These are phyloP conservation scores for Neocloeon triangulifer DNA, from an alignment of 1,140 invertebrate genomes.

Conservation along the genomic window DNA sequence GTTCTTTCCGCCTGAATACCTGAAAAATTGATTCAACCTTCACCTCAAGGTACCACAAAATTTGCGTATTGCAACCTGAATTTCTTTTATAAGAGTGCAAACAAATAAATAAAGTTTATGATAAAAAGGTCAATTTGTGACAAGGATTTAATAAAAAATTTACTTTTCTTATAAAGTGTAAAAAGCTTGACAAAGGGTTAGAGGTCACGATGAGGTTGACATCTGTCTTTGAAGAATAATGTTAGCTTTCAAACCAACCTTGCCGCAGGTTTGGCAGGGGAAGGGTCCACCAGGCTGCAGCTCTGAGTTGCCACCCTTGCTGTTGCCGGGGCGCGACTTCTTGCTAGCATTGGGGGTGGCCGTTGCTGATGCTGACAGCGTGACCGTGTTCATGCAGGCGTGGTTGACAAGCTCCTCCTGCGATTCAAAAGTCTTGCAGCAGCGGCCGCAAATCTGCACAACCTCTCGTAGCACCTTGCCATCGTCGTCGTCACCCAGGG, in stretches of 20 bases:
- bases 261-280: constrained; percentile 28
- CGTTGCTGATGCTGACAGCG: constrained; percentile 15
- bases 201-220: neutral
- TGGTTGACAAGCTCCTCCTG: constrained; percentile 9
- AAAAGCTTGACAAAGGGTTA: neutral
- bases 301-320: constrained; percentile 7
- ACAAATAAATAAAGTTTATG: no score
- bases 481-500: neutral
- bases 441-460: constrained; percentile 10
- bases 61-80: no score
- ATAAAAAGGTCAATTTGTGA: no score
- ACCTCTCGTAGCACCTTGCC: constrained; percentile 2
- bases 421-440: constrained; percentile 11
- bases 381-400: constrained; percentile 7
- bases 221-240: no score
- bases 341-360: constrained; percentile 12
- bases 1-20: constrained; percentile 36
- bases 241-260: no score
- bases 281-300: constrained; percentile 15
- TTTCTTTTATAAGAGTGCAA: no score
- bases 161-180: constrained; percentile 2
- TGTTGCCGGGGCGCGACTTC: constrained; percentile 11
- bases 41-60: no score
- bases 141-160: no score
- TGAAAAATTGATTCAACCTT: no score